Conservation (phyloP, 2,797 vertebrate genomes). For the Enteromius anoplus region DNA sequence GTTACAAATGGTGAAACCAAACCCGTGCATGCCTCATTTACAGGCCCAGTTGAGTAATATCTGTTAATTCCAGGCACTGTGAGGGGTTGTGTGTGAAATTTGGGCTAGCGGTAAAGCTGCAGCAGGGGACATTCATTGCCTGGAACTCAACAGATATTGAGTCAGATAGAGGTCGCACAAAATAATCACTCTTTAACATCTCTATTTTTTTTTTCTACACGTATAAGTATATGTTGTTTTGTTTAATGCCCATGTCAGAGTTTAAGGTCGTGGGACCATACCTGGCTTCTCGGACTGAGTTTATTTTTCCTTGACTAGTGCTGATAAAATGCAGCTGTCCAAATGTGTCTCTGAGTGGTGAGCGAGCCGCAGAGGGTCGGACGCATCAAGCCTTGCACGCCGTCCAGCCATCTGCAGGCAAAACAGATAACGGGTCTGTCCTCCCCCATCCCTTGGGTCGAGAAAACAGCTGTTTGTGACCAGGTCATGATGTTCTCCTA, state of each 20-base stretch:
- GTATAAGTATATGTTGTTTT: constrained; percentile 2
- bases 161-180: not conserved
- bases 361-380: not conserved
- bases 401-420: constrained; percentile 33
- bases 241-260: constrained; percentile 16
- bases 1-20: constrained; percentile 28
- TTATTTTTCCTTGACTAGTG: constrained; percentile 73
- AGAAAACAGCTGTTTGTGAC: constrained; percentile 38
- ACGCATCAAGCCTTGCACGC: not conserved
- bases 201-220: not conserved
- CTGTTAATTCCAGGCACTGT: constrained; percentile 16
- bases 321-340: constrained; percentile 79
- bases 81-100: constrained; percentile 40
- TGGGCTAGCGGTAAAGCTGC: constrained; percentile 23
- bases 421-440: constrained; percentile 37
- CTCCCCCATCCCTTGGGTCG: constrained; percentile 2
- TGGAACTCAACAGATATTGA: constrained; percentile 39
- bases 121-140: constrained; percentile 31
- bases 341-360: constrained; percentile 60
- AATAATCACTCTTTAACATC: not conserved
- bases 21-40: constrained; percentile 36
- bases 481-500: constrained; percentile 17
- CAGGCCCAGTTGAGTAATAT: constrained; percentile 19
- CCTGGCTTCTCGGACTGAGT: constrained; percentile 63
- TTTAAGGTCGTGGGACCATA: constrained; percentile 68